Percentiles rank a stretch among this genome's conserved stretches.
Conservation (phyloP, 2,113 vertebrate species). For the Sinosuthora webbiana region DNA sequence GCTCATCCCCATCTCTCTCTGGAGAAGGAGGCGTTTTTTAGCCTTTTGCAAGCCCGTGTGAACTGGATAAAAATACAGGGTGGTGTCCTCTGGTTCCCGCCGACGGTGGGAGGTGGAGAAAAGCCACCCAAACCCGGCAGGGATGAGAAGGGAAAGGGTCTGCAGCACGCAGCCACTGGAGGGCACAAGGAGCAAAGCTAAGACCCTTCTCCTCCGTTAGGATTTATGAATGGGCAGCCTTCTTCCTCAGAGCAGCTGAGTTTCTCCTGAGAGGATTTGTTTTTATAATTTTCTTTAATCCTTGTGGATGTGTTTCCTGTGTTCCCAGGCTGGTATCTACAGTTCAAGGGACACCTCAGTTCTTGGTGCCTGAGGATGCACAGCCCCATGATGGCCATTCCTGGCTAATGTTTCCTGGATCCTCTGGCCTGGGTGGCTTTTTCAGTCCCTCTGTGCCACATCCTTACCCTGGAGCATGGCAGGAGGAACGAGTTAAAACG, state of each 20-base stretch:
- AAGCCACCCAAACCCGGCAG: background rate
- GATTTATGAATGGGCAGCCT: background rate
- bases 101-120: background rate
- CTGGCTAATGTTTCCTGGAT: accelerated
- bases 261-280: background rate
- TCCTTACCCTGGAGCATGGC: background rate
- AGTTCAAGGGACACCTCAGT: background rate
- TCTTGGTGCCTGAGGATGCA: background rate
- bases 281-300: background rate
- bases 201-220: background rate
- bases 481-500: background rate
- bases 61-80: background rate
- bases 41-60: accelerated
- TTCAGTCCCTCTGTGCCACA: background rate
- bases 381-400: accelerated
- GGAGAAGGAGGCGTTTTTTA: background rate
- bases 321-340: background rate
- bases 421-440: background rate
- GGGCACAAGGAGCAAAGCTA: background rate
- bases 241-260: background rate
- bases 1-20: background rate
- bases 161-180: background rate
- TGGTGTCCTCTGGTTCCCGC: background rate
- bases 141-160: background rate
- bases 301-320: background rate